Base-by-base conservation (phyloP, 2,888 invertebrate genomes). In the Phortica magna region DNA sequence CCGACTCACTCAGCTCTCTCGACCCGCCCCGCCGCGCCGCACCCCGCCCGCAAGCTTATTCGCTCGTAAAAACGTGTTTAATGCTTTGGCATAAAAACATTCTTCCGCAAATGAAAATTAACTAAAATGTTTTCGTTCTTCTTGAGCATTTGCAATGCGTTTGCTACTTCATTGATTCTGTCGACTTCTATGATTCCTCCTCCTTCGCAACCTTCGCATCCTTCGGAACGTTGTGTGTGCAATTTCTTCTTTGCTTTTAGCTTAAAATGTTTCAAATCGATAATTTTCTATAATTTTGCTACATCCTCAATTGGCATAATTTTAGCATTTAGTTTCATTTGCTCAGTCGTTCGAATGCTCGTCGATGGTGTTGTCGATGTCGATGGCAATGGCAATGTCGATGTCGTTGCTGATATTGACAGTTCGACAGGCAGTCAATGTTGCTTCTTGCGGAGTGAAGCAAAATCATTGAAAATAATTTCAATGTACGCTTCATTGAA, bases 261-360 rank as follows among this genome's bases (percentile, higher is more conserved):
- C 74, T 75, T 75, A 75, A 75, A 68, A 57, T 67, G 65, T 57
- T 77, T 77, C 55, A 19, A 55, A 74, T 72, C 74, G 74, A 72
- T 76, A 72, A 74, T 79, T 76, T 77, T 77, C 73, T 78, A 80
- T 83, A 83, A 84, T 82, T 83, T 82, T 82, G 59, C 81, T 79
- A 84, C 80, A 84, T 82, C 80, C 82, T 81, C 79, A 82, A 84
- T 83, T 82, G 82, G 81, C 80, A 80, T 82, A 81, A 83, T 82
- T 81, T 84, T 76, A 79, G 76, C 77, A 77, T 80, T 67, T 73
- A 79, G 57, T 77, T 78, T 77, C 70, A 71, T 71, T 71, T 71
- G 70, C 55, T 17, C 68, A 48, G 39, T 68, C 43, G 42, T 65
- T 12, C 14, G 6, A 0, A 41, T 14, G 17, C 12, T 68, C 43